phyloP scores from a whole-genome alignment of 2,888 invertebrate genomes.

The Diaphora mendica region DNA sequence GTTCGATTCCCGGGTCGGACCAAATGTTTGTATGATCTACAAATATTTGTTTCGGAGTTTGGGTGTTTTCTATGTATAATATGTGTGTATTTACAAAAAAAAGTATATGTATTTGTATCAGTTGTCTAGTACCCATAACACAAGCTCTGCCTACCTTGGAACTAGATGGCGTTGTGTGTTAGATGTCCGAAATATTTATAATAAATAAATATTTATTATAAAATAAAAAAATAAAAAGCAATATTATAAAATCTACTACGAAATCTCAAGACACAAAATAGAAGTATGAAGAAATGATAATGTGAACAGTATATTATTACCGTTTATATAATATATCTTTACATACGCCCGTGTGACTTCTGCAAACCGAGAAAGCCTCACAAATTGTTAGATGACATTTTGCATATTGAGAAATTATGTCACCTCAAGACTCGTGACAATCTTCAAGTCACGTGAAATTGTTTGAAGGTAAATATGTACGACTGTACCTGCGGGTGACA shows the following conservation, averaged over 20 bases:
- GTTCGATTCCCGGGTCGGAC: no score
- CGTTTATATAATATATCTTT: not conserved
- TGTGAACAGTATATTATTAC: not conserved
- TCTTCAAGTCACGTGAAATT: not conserved
- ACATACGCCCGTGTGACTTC: not conserved
- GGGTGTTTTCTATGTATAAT: no score
- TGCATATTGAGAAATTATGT: conserved; percentile 5
- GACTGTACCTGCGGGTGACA: not conserved
- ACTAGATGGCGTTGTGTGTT: no score
- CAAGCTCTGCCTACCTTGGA: no score
- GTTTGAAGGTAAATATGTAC: not conserved
- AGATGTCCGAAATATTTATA: no score
- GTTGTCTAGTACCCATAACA: no score
- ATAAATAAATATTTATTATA: no score
- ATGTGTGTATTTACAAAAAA: no score
- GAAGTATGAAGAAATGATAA: not conserved
- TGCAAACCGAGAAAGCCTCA: not conserved
- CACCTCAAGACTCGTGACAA: conserved; percentile 2
- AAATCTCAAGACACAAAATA: not conserved
- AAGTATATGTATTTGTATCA: no score
- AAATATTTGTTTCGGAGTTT: no score
- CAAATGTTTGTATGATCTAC: no score
- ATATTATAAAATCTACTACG: not conserved
- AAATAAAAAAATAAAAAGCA: no score
- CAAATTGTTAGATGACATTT: conserved; percentile 1